A percentile compares a stretch with the other conserved stretches of the same genome.
These are phyloP conservation scores for Xenopus laevis DNA, from an alignment of 2,113 vertebrate genomes.

Conservation along the genomic window DNA sequence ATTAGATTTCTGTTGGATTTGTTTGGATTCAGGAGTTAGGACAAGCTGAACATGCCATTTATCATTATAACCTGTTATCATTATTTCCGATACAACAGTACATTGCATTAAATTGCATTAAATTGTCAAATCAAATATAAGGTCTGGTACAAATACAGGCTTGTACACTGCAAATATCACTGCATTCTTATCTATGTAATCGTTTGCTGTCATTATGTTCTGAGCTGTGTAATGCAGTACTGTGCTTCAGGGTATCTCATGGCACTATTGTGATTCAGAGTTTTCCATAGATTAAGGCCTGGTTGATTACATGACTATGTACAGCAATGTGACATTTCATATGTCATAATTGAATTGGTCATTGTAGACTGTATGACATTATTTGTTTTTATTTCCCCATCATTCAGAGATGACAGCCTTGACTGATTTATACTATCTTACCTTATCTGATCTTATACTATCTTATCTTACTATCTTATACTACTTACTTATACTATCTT, in stretches of 20 bases:
- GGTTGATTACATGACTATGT: background rate
- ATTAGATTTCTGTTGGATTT: background rate
- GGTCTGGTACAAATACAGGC: background rate
- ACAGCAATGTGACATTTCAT: no score
- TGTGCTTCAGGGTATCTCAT: background rate
- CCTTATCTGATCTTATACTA: no score
- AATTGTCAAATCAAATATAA: background rate
- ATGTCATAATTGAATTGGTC: no score
- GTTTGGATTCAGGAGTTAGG: background rate
- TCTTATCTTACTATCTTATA: no score
- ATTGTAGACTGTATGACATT: no score
- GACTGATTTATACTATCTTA: no score
- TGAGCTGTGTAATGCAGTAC: no score
- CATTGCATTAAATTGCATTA: background rate
- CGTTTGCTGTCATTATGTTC: no score
- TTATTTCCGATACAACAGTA: background rate
- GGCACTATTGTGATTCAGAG: background rate
- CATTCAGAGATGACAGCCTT: no score
- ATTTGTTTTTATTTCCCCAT: no score
- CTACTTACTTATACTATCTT: no score
- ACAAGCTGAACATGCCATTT: background rate
- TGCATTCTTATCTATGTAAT: background rate
- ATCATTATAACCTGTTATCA: background rate
- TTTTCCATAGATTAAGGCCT: background rate
- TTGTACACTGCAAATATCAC: background rate